Evolutionary conservation across 2,797 vertebrate species (phyloP).

Genomic region (Coracias cyanogaster): DNA sequence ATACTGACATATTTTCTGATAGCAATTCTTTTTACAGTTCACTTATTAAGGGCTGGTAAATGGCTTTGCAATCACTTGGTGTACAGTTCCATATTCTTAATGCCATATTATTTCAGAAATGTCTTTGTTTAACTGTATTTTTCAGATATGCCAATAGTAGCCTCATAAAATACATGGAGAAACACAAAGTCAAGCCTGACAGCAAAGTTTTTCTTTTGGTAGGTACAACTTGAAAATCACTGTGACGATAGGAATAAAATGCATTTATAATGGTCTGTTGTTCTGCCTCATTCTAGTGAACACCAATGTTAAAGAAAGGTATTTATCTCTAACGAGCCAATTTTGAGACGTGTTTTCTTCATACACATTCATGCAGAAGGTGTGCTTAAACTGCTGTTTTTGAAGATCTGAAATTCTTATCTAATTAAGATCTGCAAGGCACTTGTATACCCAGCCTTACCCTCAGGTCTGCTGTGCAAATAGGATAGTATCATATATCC

Average conservation of each 20-base stretch:
- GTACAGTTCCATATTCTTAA: background rate
- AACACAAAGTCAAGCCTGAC: constrained; percentile 98
- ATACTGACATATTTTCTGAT: background rate
- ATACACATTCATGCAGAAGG: background rate
- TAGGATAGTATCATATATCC: background rate
- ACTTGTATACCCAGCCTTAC: background rate
- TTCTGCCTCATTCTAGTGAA: background rate
- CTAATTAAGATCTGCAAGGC: background rate
- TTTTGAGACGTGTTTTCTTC: background rate
- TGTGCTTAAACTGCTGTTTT: background rate
- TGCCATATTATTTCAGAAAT: constrained; percentile 20
- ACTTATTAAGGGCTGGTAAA: background rate
- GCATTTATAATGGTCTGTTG: background rate
- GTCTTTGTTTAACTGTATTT: constrained; percentile 28
- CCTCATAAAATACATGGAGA: constrained; percentile 99
- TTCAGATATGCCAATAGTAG: constrained; percentile 97
- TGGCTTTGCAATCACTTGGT: background rate
- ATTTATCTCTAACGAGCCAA: background rate
- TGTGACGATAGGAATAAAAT: background rate
- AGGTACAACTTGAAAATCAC: constrained; percentile 68
- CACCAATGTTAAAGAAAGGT: background rate
- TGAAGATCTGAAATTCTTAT: background rate
- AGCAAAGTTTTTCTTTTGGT: constrained; percentile 98
- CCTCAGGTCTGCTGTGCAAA: background rate
- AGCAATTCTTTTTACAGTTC: background rate